Evolutionary conservation across 2,113 vertebrate genomes (phyloP), one percentile per base, ranked within the genome.

Genomic region (Thunnus maccoyii): DNA sequence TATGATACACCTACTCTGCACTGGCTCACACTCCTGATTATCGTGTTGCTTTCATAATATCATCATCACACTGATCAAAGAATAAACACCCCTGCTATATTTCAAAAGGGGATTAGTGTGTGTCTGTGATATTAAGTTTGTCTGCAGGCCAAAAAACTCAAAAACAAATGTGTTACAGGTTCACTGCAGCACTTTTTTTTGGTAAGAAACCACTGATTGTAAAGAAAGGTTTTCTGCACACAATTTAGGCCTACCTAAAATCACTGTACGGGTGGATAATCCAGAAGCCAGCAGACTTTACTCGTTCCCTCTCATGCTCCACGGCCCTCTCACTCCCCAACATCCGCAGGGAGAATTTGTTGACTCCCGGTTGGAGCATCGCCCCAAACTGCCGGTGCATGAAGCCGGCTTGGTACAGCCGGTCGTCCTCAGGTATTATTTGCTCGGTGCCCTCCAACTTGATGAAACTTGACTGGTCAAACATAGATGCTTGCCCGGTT

Each of bases 311-410:
- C 87, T 99, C 98, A 17, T 97, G 95, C 93, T 99, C 98, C 93
- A 99, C 98, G 51, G 98, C 98, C 94, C 98, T 97, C 93, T 99
- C 97, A 78, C 98, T 99, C 64, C 98, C 98, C 92, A 99, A 95
- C 98, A 99, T 99, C 94, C 98, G 95, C 91, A 99, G 95, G 80
- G 98, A 99, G 95, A 99, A 99, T 96, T 99, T 99, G 97, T 99
- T 99, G 95, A 99, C 97, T 91, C 98, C 98, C 0, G 98, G 98
- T 75, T 99, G 98, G 54, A 99, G 96, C 97, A 99, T 97, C 78
- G 97, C 97, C 67, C 97, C 97, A 30, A 99, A 98, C 89, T 99
- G 98, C 80, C 98, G 95, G 91, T 99, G 98, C 97, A 99, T 98
- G 90, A 99, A 99, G 78, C 98, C 97, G 0, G 95, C 92, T 91